phyloP scores from a whole-genome alignment of 2,888 invertebrate genomes.

The Acrocyrtus sp. region DNA sequence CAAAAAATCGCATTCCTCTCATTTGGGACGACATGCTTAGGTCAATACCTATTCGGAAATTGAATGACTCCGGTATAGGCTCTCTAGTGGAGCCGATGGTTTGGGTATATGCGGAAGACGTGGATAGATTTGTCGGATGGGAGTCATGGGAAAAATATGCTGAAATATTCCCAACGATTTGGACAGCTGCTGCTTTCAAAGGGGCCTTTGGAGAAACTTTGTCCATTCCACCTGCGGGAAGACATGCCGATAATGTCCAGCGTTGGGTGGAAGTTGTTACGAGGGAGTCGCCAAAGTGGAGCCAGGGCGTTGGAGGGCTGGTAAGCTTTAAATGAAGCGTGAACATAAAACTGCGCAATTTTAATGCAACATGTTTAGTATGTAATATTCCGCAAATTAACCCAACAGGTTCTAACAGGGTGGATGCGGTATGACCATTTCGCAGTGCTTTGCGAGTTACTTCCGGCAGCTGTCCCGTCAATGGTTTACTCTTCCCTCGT shows the following conservation, averaged over 20 bases:
- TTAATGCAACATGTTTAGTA: too few relatives aligned
- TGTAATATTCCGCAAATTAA: too few relatives aligned
- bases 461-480: slow-evolving; percentile 75
- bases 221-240: slow-evolving; percentile 74
- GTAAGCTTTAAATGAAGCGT: slow-evolving; percentile 42
- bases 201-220: slow-evolving; percentile 84
- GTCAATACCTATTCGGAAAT: slow-evolving; percentile 64
- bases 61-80: slow-evolving; percentile 73
- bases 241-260: slow-evolving; percentile 77
- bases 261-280: slow-evolving; percentile 70
- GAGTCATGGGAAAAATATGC: slow-evolving; percentile 75
- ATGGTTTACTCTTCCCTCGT: slow-evolving; percentile 66
- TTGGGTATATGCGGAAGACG: slow-evolving; percentile 82
- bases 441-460: slow-evolving; percentile 75
- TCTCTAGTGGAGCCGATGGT: slow-evolving; percentile 79
- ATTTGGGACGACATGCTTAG: slow-evolving; percentile 93
- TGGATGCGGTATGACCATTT: slow-evolving; percentile 75
- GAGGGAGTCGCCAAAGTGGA: slow-evolving; percentile 60
- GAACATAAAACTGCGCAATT: background rate
- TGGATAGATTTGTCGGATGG: slow-evolving; percentile 69
- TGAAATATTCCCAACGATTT: slow-evolving; percentile 75
- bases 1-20: slow-evolving; percentile 72
- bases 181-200: slow-evolving; percentile 86
- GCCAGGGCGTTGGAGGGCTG: slow-evolving; percentile 63
- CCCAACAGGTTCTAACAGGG: slow-evolving; percentile 65